phyloP scores from a whole-genome alignment of 2,113 vertebrate genomes.

The Grallaria varia region DNA sequence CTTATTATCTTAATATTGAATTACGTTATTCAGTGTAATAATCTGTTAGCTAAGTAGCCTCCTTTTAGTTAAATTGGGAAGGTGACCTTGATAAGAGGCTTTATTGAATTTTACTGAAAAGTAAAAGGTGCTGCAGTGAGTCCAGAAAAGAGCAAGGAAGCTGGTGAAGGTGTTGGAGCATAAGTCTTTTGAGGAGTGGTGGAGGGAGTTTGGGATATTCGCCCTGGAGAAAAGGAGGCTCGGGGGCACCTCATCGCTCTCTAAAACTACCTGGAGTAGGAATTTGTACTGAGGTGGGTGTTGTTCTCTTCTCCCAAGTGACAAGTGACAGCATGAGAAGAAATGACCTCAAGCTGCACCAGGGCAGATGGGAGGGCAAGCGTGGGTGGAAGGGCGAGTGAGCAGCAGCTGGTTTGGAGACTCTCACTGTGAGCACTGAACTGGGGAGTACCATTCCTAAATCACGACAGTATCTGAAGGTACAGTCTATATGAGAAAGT shows the following conservation, averaged over 20 bases:
- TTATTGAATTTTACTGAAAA: background rate
- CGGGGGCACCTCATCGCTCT: background rate
- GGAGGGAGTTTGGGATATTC: background rate
- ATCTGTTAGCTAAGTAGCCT: background rate
- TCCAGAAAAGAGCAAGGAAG: background rate
- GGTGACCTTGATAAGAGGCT: background rate
- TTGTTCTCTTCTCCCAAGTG: background rate
- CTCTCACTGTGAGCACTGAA: background rate
- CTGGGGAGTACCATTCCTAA: background rate
- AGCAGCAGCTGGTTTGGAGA: background rate
- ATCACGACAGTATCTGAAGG: background rate
- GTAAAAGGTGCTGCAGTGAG: background rate
- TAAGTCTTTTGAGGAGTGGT: background rate
- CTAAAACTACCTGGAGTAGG: background rate
- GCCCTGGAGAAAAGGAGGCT: background rate
- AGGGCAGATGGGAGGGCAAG: rapidly evolving
- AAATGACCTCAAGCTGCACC: background rate
- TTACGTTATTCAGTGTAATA: background rate
- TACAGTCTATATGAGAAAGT: background rate
- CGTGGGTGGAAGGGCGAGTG: background rate
- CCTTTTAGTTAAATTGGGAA: background rate
- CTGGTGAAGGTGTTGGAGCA: background rate
- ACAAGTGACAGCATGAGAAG: background rate
- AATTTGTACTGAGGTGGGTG: background rate
- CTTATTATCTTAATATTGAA: background rate